A percentile compares a stretch with the other conserved stretches of the same genome.
Evolutionary conservation across 2,888 invertebrate species (phyloP).

Genomic region (Dexiosoma caninum): DNA sequence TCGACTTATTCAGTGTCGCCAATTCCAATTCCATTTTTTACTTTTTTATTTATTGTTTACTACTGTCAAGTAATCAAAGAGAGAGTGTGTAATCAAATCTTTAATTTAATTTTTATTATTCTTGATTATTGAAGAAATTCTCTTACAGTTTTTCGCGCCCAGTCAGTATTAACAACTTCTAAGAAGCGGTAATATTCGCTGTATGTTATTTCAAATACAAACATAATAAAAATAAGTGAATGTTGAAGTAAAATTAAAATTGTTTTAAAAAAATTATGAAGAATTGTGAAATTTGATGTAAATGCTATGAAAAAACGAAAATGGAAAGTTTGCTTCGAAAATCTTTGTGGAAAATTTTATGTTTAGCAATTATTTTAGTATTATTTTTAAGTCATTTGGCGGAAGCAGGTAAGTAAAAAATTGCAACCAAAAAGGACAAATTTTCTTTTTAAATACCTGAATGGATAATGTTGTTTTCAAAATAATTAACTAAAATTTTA

Average conservation of each 20-base stretch:
- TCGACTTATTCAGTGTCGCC: neutral
- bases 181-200: constrained; percentile 27
- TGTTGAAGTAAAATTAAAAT: neutral
- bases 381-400: constrained; percentile 43
- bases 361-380: constrained; percentile 33
- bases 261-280: constrained; percentile 4
- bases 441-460: neutral
- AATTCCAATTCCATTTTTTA: neutral
- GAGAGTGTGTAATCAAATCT: neutral
- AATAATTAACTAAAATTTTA: too few species aligned
- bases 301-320: constrained; percentile 53
- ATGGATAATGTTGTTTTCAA: too few species aligned
- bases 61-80: neutral
- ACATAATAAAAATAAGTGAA: neutral
- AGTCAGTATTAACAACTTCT: constrained; percentile 2
- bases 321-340: constrained; percentile 36
- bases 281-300: neutral
- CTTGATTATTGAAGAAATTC: neutral
- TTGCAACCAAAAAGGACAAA: neutral
- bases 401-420: constrained; percentile 42
- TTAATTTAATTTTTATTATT: constrained; percentile 7
- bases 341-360: constrained; percentile 34
- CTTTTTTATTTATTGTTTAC: neutral
- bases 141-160: neutral
- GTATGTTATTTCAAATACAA: neutral